phyloP scores from a whole-genome alignment of 2,797 vertebrate species.

The Lagodon rhomboides region DNA sequence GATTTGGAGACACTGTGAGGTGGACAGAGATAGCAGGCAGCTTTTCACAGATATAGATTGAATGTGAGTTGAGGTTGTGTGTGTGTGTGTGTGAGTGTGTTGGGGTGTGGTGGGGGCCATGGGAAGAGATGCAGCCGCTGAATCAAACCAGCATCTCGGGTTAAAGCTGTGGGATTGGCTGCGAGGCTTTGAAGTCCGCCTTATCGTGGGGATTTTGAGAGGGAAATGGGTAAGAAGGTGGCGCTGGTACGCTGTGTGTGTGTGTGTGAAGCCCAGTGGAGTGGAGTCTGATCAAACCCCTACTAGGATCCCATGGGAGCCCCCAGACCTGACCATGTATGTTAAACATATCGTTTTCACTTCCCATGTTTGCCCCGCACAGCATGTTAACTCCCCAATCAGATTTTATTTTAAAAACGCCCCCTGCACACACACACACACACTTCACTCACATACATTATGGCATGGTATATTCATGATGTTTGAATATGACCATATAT shows the following conservation, averaged over 20 bases:
- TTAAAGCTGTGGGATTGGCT: constrained; percentile 80
- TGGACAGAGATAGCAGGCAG: constrained; percentile 34
- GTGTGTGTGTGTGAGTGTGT: constrained; percentile 6
- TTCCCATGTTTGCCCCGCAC: constrained; percentile 60
- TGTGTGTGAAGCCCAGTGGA: constrained; percentile 44
- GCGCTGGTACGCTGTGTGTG: constrained; percentile 38
- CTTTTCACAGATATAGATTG: constrained; percentile 42
- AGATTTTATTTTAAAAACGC: constrained; percentile 54
- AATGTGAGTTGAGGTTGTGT: constrained; percentile 27
- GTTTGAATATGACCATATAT: constrained; percentile 53
- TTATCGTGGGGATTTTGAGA: constrained; percentile 70
- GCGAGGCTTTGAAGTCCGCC: constrained; percentile 80
- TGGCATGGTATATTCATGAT: constrained; percentile 63
- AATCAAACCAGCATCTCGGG: constrained; percentile 77
- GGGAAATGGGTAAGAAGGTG: constrained; percentile 66
- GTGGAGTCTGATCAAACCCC: constrained; percentile 69
- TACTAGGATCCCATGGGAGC: constrained; percentile 48
- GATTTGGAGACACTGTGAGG: constrained; percentile 23
- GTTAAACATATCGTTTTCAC: constrained; percentile 77
- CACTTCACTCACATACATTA: constrained; percentile 30
- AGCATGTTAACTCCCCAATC: constrained; percentile 60
- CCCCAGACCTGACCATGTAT: constrained; percentile 70
- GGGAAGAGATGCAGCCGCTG: constrained; percentile 69
- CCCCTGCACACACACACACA: neutral
- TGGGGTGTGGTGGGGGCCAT: constrained; percentile 54